Evolutionary conservation across 2,888 invertebrate species (phyloP), one percentile per base, ranked within the genome.

Genomic region (Pristionchus exspectatus): DNA sequence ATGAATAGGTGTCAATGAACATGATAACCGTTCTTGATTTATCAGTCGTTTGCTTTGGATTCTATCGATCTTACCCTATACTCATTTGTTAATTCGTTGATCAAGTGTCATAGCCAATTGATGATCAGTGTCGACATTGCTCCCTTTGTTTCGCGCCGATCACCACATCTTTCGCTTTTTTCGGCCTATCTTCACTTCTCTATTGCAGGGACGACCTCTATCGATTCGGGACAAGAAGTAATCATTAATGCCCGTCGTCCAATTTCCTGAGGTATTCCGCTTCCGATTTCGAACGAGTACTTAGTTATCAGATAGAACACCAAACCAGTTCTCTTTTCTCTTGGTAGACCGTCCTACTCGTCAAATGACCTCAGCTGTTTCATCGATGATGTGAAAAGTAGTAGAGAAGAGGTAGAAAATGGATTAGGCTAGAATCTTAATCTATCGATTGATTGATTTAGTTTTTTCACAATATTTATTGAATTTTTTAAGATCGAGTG

Each of bases 241-340:
- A 81, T 54, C 81, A 81, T 81, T 81, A 54, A 81, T 81, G 81
- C 81, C n/a, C 12, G 81, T 81, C 81, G 81, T 81, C 50, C n/a
- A 12, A 81, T 54, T 27, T 50, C 21, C 81, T 81, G 27, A 81
- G 81, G 81, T 81, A 81, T 44, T 77, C 24, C 24, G 50, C 81
- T 81, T 81, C 38, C 74, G 27, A 44, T 14, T 54, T 54, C 38
- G 50, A 24, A 81, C 38, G 50, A 54, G 50, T 24, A 63, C n/a
- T 63, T 63, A 50, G 81, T 81, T 81, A 81, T 81, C 81, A 81
- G 81, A 81, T 81, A 81, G 81, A n/a, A 27, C 81, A 5, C 81
- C 81, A 81, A 81, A 81, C 81, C 81, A 81, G 81, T 81, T 81
- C 81, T 14, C n/a, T 77, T 81, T 81, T 81, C 81, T 50, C 81